Conservation (phyloP, 92 coral and sea anemone species). For the Zoanthus solanderi region DNA sequence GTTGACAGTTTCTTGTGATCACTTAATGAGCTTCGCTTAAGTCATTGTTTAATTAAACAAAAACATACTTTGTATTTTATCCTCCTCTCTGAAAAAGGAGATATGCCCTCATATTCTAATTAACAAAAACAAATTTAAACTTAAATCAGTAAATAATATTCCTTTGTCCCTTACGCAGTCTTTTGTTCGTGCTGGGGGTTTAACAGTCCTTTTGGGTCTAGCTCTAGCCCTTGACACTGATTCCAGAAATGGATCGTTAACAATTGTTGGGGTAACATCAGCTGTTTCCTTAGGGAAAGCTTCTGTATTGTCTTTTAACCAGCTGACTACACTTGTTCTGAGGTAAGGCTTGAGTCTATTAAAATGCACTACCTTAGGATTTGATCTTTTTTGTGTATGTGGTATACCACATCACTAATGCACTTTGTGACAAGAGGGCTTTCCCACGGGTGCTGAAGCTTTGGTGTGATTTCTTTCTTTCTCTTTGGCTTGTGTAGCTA, state of each 20-base stretch:
- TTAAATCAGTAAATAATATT: too few relatives aligned
- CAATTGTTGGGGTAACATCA: background rate
- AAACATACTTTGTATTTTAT: too few relatives aligned
- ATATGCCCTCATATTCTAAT: too few relatives aligned
- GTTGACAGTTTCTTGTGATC: too few relatives aligned
- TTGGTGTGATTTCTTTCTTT: slow-evolving; percentile 14
- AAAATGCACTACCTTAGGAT: slow-evolving; percentile 35
- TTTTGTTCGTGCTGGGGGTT: background rate
- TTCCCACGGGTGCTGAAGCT: slow-evolving; percentile 50
- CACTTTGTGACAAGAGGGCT: slow-evolving; percentile 39
- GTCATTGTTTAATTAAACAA: too few relatives aligned
- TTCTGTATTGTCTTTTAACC: slow-evolving; percentile 9
- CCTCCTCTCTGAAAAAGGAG: too few relatives aligned
- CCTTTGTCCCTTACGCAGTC: background rate
- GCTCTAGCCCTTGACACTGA: background rate
- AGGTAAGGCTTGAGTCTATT: slow-evolving; percentile 53
- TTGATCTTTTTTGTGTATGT: background rate
- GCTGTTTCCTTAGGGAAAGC: background rate
- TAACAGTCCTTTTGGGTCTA: background rate
- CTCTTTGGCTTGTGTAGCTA: slow-evolving; percentile 49
- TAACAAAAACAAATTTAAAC: too few relatives aligned
- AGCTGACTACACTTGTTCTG: slow-evolving; percentile 33
- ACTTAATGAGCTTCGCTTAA: too few relatives aligned
- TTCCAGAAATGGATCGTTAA: background rate
- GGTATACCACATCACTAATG: slow-evolving; percentile 28